These are phyloP conservation scores for Sphaerophoria rueppellii DNA, from an alignment of 2,888 invertebrate genomes.

Conservation along the genomic window DNA sequence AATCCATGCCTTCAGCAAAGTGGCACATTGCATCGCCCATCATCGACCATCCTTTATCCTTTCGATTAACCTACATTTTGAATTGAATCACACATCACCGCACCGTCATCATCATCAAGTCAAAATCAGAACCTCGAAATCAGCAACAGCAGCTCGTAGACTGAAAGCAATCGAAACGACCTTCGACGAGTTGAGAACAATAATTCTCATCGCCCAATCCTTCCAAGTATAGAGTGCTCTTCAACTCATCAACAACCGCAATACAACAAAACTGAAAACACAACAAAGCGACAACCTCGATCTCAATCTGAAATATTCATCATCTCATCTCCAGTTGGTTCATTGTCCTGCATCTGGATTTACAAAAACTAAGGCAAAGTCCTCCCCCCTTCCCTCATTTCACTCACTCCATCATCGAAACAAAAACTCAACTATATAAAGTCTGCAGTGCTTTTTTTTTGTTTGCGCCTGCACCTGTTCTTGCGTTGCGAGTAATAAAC, in stretches of 20 bases:
- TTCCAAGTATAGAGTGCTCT: conserved; percentile 69
- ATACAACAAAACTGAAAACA: too few species aligned
- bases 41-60: conserved; percentile 45
- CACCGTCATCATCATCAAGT: conserved; percentile 40
- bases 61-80: conserved; percentile 66
- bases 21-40: conserved; percentile 11
- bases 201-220: conserved; percentile 65
- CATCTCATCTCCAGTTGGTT: conserved; percentile 55
- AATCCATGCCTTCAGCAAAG: conserved; percentile 33
- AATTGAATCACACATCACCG: conserved; percentile 13
- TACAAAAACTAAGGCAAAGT: conserved; percentile 21
- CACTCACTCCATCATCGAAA: background rate
- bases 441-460: background rate
- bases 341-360: conserved; percentile 72
- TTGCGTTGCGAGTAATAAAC: conserved; percentile 25
- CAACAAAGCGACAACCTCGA: conserved; percentile 49
- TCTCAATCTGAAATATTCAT: conserved; percentile 75
- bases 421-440: background rate
- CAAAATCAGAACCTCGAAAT: conserved; percentile 39
- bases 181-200: conserved; percentile 64
- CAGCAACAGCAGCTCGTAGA: conserved; percentile 35
- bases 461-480: conserved; percentile 57
- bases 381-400: background rate
- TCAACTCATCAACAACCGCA: conserved; percentile 32
- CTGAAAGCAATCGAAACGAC: conserved; percentile 67